phyloP scores from a whole-genome alignment of 2,888 invertebrate species.

The Arge pagana region DNA sequence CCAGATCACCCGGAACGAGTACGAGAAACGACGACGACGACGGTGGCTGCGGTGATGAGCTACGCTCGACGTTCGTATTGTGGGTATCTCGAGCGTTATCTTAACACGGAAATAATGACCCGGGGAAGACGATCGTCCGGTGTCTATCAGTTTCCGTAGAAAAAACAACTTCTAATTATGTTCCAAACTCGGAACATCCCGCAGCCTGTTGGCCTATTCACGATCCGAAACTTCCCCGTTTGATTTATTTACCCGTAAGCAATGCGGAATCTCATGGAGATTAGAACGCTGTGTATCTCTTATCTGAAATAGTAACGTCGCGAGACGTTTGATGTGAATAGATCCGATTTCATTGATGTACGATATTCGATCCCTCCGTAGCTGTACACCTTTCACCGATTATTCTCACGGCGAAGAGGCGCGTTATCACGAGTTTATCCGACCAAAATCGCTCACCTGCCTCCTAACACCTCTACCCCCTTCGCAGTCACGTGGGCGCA shows the following conservation, averaged over 20 bases:
- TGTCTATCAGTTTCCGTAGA: constrained; percentile 46
- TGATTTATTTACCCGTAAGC: constrained; percentile 14
- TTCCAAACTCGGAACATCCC: constrained; percentile 31
- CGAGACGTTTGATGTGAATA: constrained; percentile 13
- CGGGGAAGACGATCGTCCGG: constrained; percentile 23
- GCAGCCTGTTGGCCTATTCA: not conserved
- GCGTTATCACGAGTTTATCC: too few species aligned
- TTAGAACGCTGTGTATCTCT: constrained; percentile 13
- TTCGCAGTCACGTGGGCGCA: too few species aligned
- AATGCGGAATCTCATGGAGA: constrained; percentile 7
- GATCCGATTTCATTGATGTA: constrained; percentile 11
- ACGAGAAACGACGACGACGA: too few species aligned
- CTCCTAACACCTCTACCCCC: too few species aligned
- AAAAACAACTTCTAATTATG: constrained; percentile 55
- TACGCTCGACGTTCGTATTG: too few species aligned
- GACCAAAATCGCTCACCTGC: too few species aligned
- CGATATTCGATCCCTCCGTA: too few species aligned
- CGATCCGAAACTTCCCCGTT: not conserved
- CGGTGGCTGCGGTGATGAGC: too few species aligned
- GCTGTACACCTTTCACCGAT: too few species aligned
- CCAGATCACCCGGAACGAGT: too few species aligned
- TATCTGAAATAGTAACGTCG: constrained; percentile 21
- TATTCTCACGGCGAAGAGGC: too few species aligned
- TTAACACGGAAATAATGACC: constrained; percentile 57
- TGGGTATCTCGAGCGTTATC: constrained; percentile 46